Evolutionary conservation across 2,888 invertebrate genomes (phyloP).

Genomic region (Ophion ellenae): DNA sequence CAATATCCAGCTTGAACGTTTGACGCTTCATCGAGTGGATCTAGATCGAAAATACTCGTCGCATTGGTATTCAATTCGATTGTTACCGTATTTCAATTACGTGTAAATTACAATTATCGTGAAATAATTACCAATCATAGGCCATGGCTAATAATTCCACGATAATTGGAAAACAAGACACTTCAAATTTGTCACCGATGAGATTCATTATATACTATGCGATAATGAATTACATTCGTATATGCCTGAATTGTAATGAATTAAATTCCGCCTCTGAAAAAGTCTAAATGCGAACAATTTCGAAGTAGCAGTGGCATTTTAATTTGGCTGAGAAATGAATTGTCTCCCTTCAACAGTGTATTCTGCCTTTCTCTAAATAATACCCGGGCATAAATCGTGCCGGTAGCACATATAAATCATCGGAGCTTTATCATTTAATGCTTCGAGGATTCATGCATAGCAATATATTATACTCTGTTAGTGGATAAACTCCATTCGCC

Average conservation of each 20-base stretch:
- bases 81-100: too few species aligned
- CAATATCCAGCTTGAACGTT: too few species aligned
- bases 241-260: background rate
- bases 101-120: background rate
- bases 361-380: background rate
- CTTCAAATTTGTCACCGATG: background rate
- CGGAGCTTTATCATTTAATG: slow-evolving; percentile 21
- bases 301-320: background rate
- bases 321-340: background rate
- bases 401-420: background rate
- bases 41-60: too few species aligned
- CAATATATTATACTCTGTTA: slow-evolving; percentile 33
- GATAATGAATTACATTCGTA: background rate
- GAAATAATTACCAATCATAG: background rate
- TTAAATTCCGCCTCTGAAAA: background rate
- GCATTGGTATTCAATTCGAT: too few species aligned
- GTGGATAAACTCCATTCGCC: slow-evolving; percentile 20
- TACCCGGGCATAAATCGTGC: background rate
- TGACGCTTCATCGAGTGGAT: too few species aligned
- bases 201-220: background rate
- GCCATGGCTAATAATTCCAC: background rate
- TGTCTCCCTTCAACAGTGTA: background rate
- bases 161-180: background rate
- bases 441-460: slow-evolving; percentile 36
- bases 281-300: background rate